These are phyloP conservation scores for Oreohelix idahoensis DNA, from an alignment of 1,140 invertebrate species.

Conservation along the genomic window DNA sequence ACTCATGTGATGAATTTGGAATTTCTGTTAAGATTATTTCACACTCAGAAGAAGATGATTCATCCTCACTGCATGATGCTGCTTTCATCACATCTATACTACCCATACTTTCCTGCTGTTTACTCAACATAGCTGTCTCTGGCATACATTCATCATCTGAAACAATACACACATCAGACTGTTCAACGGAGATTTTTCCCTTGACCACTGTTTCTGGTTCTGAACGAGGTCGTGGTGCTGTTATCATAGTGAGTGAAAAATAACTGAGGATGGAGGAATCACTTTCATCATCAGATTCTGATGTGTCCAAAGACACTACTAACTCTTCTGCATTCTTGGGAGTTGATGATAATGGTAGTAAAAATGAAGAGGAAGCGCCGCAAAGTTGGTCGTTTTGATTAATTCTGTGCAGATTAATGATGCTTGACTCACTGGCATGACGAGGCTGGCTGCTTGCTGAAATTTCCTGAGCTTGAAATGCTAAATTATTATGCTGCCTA, in stretches of 20 bases:
- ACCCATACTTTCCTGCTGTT: neutral
- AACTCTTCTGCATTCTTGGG: neutral
- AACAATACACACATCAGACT: neutral
- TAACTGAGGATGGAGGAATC: neutral
- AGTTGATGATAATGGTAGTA: neutral
- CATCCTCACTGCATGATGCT: neutral
- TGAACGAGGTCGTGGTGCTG: neutral
- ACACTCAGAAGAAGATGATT: neutral
- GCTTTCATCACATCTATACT: neutral
- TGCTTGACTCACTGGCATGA: neutral
- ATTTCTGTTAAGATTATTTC: neutral
- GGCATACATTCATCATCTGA: slow-evolving; percentile 5
- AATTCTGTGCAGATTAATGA: neutral
- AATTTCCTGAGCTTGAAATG: neutral
- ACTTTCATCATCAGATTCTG: neutral
- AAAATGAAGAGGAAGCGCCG: neutral
- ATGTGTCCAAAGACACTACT: neutral
- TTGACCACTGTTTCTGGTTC: neutral
- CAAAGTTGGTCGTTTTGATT: neutral
- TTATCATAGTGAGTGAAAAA: neutral
- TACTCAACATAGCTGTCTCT: neutral
- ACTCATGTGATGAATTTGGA: neutral
- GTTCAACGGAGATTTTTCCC: neutral
- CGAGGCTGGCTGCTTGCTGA: neutral
- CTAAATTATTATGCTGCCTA: neutral